phyloP scores from a whole-genome alignment of 2,113 vertebrate species.

The Salvelinus fontinalis region DNA sequence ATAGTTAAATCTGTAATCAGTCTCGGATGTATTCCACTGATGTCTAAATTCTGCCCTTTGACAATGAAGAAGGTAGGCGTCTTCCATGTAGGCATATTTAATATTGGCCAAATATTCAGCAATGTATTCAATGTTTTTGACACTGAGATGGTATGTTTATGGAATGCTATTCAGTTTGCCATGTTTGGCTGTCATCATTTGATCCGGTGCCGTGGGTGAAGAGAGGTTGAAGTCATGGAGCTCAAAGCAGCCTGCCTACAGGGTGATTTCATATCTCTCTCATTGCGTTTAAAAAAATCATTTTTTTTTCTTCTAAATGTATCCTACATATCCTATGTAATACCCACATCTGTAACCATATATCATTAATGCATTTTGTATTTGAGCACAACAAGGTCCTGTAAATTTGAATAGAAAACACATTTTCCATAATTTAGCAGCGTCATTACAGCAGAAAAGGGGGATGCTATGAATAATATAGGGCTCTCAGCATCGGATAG shows the following conservation, averaged over 20 bases:
- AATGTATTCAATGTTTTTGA: too few species aligned
- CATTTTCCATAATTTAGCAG: constrained; percentile 84
- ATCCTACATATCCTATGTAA: constrained; percentile 7
- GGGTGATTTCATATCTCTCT: neutral
- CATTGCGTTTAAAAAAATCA: constrained; percentile 33
- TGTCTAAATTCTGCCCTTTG: too few species aligned
- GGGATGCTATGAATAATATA: constrained; percentile 82
- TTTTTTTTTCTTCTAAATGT: constrained; percentile 18
- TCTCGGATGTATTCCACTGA: too few species aligned
- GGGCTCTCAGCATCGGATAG: constrained; percentile 59
- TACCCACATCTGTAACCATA: constrained; percentile 21
- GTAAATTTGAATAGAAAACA: constrained; percentile 81
- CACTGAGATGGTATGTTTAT: neutral
- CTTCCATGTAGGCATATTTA: too few species aligned
- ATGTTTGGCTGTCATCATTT: neutral
- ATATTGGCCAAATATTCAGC: too few species aligned
- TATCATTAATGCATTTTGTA: constrained; percentile 53
- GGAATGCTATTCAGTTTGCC: constrained; percentile 49
- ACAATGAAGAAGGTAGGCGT: too few species aligned
- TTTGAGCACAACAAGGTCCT: constrained; percentile 73
- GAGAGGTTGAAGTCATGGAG: neutral
- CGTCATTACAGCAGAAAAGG: constrained; percentile 70
- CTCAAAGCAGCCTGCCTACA: neutral
- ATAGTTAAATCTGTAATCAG: too few species aligned
- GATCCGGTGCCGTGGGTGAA: neutral